Percentiles rank a stretch among this genome's conserved stretches.
Conservation (phyloP, 2,888 invertebrate species). For the Trissolcus japonicus region DNA sequence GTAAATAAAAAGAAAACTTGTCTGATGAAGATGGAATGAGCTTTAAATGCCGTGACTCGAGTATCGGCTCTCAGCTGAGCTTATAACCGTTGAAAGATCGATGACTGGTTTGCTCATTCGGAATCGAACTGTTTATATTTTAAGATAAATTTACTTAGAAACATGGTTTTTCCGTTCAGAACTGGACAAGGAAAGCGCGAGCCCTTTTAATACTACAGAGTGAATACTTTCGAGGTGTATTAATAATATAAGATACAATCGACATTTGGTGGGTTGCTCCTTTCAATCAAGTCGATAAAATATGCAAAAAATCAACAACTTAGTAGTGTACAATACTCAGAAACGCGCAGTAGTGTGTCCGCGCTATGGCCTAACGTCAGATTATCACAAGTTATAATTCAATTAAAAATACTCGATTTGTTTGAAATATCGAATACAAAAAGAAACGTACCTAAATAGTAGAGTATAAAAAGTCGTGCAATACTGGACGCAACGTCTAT, state of each 20-base stretch:
- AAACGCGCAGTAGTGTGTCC: conserved; percentile 4
- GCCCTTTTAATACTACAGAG: conserved; percentile 36
- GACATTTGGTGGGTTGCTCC: conserved; percentile 44
- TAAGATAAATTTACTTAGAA: conserved; percentile 1
- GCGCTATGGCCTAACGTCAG: conserved; percentile 39
- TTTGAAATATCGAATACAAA: conserved; percentile 11
- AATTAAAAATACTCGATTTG: conserved; percentile 38
- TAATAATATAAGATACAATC: conserved; percentile 26
- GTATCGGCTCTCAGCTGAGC: conserved; percentile 20
- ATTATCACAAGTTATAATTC: conserved; percentile 39
- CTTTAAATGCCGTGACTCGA: conserved; percentile 16
- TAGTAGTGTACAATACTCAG: conserved; percentile 34
- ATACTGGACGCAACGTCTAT: conserved; percentile 46
- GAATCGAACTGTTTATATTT: conserved; percentile 10
- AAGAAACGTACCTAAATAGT: conserved; percentile 30
- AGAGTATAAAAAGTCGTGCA: conserved; percentile 33
- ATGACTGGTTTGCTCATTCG: conserved; percentile 13
- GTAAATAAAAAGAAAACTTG: not conserved
- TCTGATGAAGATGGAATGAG: conserved; percentile 27
- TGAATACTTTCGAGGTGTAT: conserved; percentile 40
- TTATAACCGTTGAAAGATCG: conserved; percentile 36
- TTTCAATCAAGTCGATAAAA: conserved; percentile 39
- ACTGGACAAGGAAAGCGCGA: conserved; percentile 38
- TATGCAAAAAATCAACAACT: conserved; percentile 48
- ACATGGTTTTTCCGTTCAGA: conserved; percentile 35